These are phyloP conservation scores for Dipodomys merriami DNA, from an alignment of 2,113 vertebrate species.

Conservation along the genomic window DNA sequence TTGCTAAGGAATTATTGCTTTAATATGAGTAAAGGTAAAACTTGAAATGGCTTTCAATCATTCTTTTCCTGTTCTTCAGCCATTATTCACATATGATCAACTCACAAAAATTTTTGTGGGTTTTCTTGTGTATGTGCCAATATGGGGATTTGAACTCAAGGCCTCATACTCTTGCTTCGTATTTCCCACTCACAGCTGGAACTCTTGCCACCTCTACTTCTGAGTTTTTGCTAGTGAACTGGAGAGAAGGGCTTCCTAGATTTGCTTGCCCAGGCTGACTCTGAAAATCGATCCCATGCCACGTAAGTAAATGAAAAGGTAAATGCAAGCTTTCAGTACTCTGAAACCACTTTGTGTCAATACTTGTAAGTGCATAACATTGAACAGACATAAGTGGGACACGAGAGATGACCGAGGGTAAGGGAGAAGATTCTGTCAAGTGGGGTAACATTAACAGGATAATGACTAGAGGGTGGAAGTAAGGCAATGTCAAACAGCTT, in stretches of 20 bases:
- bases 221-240: too few species aligned
- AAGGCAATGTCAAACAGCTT: slow-evolving; percentile 43
- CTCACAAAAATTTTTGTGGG: neutral
- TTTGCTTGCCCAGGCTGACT: too few species aligned
- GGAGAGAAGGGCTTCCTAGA: too few species aligned
- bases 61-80: neutral
- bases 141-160: too few species aligned
- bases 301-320: neutral
- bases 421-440: slow-evolving; percentile 14
- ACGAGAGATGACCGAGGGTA: too few species aligned
- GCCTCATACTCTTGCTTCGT: too few species aligned
- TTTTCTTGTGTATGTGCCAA: too few species aligned
- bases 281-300: too few species aligned
- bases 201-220: too few species aligned
- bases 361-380: neutral
- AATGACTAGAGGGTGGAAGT: slow-evolving; percentile 20
- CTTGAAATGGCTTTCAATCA: neutral
- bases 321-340: neutral
- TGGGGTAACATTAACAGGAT: neutral
- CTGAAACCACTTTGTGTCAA: slow-evolving; percentile 2
- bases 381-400: neutral
- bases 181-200: too few species aligned
- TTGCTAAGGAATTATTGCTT: slow-evolving; percentile 3
- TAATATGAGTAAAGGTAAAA: slow-evolving; percentile 41
- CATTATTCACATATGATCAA: neutral